phyloP scores from a whole-genome alignment of 2,797 vertebrate genomes.

The Sebastes iracundus region DNA sequence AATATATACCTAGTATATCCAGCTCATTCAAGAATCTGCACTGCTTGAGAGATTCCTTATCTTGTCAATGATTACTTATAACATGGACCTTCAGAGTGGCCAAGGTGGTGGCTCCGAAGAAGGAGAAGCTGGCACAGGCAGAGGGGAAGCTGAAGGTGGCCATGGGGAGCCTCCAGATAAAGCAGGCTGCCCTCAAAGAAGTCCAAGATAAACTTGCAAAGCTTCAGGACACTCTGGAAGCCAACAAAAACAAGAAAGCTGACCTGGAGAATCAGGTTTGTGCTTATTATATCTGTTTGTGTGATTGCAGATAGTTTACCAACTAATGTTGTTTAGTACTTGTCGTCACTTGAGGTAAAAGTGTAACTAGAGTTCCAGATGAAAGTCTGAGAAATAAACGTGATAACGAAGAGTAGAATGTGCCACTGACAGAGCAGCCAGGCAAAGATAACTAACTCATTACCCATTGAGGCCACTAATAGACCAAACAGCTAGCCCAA shows the following conservation, averaged over 20 bases:
- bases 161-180: constrained; percentile 86
- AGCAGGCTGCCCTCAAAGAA: constrained; percentile 87
- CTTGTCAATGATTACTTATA: not conserved
- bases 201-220: constrained; percentile 87
- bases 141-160: constrained; percentile 87
- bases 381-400: not conserved
- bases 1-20: not conserved
- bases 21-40: not conserved
- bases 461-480: not conserved
- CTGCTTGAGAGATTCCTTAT: not conserved
- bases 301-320: not conserved
- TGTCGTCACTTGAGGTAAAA: no score
- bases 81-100: constrained; percentile 80
- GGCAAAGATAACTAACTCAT: not conserved
- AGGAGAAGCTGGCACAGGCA: constrained; percentile 86
- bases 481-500: not conserved
- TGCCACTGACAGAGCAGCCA: not conserved
- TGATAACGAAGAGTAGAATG: not conserved
- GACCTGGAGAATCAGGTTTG: constrained; percentile 89
- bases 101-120: constrained; percentile 92
- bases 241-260: constrained; percentile 89
- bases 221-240: constrained; percentile 85
- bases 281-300: not conserved
- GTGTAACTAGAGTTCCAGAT: not conserved
- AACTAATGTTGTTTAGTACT: not conserved